Base-by-base conservation (phyloP, 1,140 invertebrate species). In the Acromyrmex charruanus region DNA sequence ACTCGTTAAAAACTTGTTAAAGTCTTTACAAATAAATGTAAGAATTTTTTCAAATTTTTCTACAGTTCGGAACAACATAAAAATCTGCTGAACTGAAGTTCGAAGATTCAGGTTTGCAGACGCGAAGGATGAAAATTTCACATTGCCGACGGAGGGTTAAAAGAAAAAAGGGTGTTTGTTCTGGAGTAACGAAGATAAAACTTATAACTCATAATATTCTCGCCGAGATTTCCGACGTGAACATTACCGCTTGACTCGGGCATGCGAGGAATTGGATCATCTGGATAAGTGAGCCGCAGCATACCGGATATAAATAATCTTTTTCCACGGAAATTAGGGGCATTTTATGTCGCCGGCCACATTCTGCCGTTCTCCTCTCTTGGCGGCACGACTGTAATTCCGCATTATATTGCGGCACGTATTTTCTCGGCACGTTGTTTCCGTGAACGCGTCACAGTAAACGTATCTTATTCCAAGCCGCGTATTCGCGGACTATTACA, bases 301-400 rank as follows among this genome's bases (percentile, higher is more conserved):
- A 72, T 82, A 72, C 79, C 68, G 68, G 68, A 61, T 28, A 84
- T 84, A 84, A 84, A 84, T 84, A 84, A 75, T 84, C 39, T 74
- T 84, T 84, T 69, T 75, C 74, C 58, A 84, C 55, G 69, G 21
- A 84, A 74, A 84, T 84, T 75, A 84, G 69, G 58, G 39, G 39
- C 80, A 84, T 74, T 84, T 84, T 84, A 84, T 75, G 80, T 84
- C 80, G 68, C 68, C 68, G 80, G 66, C 21, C 53, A 55, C 53
- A 82, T 82, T 61, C 68, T 28, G 21, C 39, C 68, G 55, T 16
- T 25, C 25, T 49, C 9, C 55, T 51, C 44, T 44, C 10, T 35
- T 2, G 68, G 7, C 25, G 53, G 68, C 68, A 72, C 35, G 25
- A 16, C 58, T 61, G 80, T 74, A 82, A 82, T 74, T 82, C 68